Evolutionary conservation across 2,113 vertebrate genomes (phyloP).

Genomic region (Lynx canadensis): DNA sequence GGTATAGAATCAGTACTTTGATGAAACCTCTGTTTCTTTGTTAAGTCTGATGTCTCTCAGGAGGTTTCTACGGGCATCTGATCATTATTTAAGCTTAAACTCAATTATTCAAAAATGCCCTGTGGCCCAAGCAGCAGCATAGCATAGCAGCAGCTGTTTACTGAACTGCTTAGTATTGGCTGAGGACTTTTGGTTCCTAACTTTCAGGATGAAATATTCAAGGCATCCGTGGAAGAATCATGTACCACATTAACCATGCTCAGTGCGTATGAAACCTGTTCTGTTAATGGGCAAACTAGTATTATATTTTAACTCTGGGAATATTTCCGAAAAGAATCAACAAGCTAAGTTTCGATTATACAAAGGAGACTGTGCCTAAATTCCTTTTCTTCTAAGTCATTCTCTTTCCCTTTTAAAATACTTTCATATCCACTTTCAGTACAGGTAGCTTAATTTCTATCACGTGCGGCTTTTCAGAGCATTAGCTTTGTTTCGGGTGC

Average conservation of each 20-base stretch:
- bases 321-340: slow-evolving; percentile 58
- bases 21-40: slow-evolving; percentile 56
- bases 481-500: slow-evolving; percentile 84
- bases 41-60: slow-evolving; percentile 68
- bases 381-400: slow-evolving; percentile 85
- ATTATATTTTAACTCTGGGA: slow-evolving; percentile 55
- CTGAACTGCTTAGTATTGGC: not conserved
- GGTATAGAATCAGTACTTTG: not conserved
- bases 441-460: slow-evolving; percentile 90
- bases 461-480: slow-evolving; percentile 84
- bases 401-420: slow-evolving; percentile 82
- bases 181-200: not conserved
- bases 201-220: slow-evolving; percentile 45
- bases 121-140: not conserved
- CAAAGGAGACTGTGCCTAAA: slow-evolving; percentile 76
- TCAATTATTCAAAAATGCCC: slow-evolving; percentile 70
- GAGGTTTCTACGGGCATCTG: slow-evolving; percentile 61
- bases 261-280: slow-evolving; percentile 39
- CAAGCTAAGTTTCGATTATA: slow-evolving; percentile 21
- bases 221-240: not conserved
- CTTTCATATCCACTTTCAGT: slow-evolving; percentile 85
- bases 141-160: not conserved
- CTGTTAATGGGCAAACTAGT: slow-evolving; percentile 22
- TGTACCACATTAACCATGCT: not conserved
- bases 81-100: slow-evolving; percentile 75